Percentiles rank a stretch among this genome's conserved stretches.
These are phyloP conservation scores for Bombus pascuorum DNA, from an alignment of 1,140 invertebrate species.

Conservation along the genomic window DNA sequence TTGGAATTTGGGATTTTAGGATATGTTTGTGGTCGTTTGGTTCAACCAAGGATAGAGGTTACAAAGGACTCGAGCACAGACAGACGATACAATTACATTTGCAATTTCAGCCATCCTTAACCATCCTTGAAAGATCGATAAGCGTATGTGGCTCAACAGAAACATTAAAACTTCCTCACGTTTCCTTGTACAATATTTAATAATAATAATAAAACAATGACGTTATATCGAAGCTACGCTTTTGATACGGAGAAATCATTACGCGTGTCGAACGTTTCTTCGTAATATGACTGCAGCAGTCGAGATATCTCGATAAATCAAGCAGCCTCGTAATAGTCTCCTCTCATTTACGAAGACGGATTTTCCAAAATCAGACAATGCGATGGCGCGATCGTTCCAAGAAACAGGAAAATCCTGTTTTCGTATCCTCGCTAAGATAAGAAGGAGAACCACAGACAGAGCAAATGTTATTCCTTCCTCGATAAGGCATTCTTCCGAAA, in stretches of 20 bases:
- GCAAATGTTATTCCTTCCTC: background rate
- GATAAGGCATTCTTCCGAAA: background rate
- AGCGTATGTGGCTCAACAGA: background rate
- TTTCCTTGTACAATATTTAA: background rate
- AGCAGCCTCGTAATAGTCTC: too few relatives aligned
- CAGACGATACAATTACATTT: background rate
- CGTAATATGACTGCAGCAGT: background rate
- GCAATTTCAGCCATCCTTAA: background rate
- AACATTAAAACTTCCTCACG: background rate
- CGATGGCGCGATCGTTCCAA: background rate
- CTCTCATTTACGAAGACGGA: background rate
- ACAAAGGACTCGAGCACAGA: fast-evolving
- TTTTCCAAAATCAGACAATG: slow-evolving; percentile 1
- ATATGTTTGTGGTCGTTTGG: background rate
- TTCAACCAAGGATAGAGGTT: background rate
- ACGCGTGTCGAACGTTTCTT: slow-evolving; percentile 1
- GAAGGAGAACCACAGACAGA: background rate
- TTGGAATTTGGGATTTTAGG: background rate
- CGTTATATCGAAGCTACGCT: background rate
- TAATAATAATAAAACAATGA: background rate
- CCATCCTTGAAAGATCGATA: background rate
- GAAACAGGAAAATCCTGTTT: background rate
- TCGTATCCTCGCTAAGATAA: background rate
- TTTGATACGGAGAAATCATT: background rate
- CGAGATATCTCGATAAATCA: background rate